These are phyloP conservation scores for Bursaphelenchus mucronatus DNA, from an alignment of 1,140 invertebrate genomes.

Conservation along the genomic window DNA sequence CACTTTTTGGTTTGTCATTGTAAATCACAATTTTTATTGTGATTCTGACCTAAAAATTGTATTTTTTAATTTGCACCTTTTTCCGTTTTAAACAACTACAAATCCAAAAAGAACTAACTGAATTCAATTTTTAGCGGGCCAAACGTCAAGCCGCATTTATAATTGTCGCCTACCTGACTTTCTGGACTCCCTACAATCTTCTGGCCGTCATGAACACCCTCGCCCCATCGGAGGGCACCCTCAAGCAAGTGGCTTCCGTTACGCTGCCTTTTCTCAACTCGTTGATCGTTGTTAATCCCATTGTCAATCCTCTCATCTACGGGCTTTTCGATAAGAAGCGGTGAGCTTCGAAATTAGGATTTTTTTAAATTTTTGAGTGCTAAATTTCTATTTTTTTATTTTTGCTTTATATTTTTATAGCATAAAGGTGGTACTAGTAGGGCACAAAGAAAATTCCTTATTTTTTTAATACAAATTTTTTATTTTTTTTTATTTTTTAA, in stretches of 20 bases:
- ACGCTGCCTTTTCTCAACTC: slow-evolving; percentile 54
- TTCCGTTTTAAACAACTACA: background rate
- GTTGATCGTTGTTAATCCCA: slow-evolving; percentile 54
- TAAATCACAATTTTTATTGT: no score
- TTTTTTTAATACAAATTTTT: no score
- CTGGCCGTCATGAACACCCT: slow-evolving; percentile 51
- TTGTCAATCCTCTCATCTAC: slow-evolving; percentile 55
- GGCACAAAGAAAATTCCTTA: no score
- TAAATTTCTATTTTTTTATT: background rate
- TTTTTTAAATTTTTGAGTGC: background rate
- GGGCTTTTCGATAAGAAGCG: slow-evolving; percentile 26
- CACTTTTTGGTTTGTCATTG: no score
- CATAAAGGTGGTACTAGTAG: no score
- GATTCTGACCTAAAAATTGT: no score
- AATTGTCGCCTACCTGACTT: slow-evolving; percentile 51
- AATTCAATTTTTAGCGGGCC: slow-evolving; percentile 39
- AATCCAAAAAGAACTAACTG: no score
- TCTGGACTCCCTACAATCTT: slow-evolving; percentile 57
- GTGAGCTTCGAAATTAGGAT: background rate
- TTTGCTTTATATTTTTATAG: background rate
- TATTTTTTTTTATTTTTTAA: no score
- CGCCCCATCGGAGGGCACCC: slow-evolving; percentile 36
- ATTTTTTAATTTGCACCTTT: no score
- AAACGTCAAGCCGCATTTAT: slow-evolving; percentile 56
- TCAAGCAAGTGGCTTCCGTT: slow-evolving; percentile 45